phyloP scores from a whole-genome alignment of 2,113 vertebrate species.

The Excalfactoria chinensis region DNA sequence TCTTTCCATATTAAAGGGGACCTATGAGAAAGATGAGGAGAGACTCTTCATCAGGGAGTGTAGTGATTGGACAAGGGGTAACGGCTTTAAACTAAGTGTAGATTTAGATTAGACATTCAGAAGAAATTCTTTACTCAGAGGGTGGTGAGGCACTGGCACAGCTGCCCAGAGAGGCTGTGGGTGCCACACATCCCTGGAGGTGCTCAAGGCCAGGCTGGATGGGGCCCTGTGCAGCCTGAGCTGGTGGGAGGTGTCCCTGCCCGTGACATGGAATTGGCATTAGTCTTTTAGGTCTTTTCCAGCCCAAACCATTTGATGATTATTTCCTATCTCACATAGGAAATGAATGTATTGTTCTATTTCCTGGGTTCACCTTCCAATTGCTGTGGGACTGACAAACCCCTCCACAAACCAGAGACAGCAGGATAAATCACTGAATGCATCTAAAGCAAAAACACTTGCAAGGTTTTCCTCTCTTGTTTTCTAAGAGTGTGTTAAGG shows the following conservation, averaged over 20 bases:
- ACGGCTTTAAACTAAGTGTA: background rate
- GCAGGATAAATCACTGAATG: background rate
- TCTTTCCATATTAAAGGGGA: background rate
- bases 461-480: background rate
- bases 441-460: background rate
- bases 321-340: rapidly evolving
- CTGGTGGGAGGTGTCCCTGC: background rate
- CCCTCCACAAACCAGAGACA: background rate
- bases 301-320: background rate
- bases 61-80: background rate
- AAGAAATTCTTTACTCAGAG: background rate
- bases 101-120: background rate
- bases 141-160: background rate
- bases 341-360: background rate
- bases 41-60: background rate
- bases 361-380: background rate
- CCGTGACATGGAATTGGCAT: background rate
- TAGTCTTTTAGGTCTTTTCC: background rate
- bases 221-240: background rate
- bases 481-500: background rate
- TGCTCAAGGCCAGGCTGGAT: background rate
- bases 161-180: background rate
- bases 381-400: background rate
- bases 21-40: background rate
- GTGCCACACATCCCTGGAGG: background rate